Evolutionary conservation across 2,888 invertebrate species (phyloP).

Genomic region (Apodemia zela): DNA sequence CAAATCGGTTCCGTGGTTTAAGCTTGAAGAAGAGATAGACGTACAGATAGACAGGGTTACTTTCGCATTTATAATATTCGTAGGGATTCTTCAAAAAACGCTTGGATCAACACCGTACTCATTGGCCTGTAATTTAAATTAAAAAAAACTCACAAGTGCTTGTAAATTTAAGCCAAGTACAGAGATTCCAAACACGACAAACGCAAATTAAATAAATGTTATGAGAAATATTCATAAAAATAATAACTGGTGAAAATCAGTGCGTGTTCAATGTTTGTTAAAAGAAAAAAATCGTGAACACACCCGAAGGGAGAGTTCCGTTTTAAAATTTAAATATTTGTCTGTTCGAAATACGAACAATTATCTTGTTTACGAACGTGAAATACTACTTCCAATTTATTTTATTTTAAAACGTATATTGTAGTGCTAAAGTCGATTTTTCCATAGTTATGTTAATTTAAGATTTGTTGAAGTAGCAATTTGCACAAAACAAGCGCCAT

Average conservation of each 20-base stretch:
- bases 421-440: constrained; percentile 26
- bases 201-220: no score
- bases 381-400: constrained; percentile 30
- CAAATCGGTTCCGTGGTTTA: no score
- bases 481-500: constrained; percentile 51
- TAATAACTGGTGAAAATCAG: constrained; percentile 24
- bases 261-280: constrained; percentile 42
- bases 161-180: no score
- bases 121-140: no score
- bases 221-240: constrained; percentile 10
- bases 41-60: no score
- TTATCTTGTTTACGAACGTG: constrained; percentile 60
- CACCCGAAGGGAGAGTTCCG: constrained; percentile 53
- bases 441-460: constrained; percentile 10
- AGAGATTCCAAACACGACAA: no score
- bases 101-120: no score
- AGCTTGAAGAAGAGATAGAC: no score
- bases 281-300: constrained; percentile 46
- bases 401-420: constrained; percentile 30
- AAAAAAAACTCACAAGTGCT: no score
- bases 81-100: no score
- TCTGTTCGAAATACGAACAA: constrained; percentile 64
- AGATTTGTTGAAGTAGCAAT: constrained; percentile 38
- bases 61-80: no score
- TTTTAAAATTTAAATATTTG: constrained; percentile 62